Conservation (phyloP, 2,888 invertebrate genomes). For the Iselma pallidipennis region DNA sequence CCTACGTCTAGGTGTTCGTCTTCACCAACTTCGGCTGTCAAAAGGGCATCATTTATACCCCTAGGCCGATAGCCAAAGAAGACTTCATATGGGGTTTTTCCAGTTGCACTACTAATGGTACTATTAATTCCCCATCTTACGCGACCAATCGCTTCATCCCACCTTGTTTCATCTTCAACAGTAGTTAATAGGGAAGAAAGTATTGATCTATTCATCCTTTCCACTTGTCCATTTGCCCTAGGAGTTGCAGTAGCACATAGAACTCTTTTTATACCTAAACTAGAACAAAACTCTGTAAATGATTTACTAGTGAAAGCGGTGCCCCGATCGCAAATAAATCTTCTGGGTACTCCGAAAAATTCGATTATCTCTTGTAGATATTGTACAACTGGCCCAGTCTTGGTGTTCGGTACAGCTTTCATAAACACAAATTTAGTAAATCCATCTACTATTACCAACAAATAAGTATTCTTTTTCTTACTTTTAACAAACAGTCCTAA, state of each 20-base stretch:
- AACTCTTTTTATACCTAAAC: not conserved
- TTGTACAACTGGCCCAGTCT: too few relatives aligned
- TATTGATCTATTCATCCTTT: not conserved
- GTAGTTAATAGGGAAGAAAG: not conserved
- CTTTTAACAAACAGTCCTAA: slow-evolving; percentile 38
- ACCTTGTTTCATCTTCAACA: not conserved
- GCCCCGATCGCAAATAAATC: not conserved
- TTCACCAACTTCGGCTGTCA: not conserved
- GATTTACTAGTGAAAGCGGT: not conserved
- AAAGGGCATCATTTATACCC: not conserved
- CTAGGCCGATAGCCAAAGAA: not conserved
- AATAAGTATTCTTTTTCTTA: slow-evolving; percentile 25
- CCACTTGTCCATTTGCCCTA: not conserved
- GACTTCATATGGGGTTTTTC: slow-evolving; percentile 3
- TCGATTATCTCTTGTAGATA: too few relatives aligned
- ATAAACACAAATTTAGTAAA: slow-evolving; percentile 40
- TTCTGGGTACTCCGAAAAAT: too few relatives aligned
- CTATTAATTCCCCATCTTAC: slow-evolving; percentile 7
- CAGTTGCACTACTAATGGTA: not conserved
- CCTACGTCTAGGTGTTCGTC: not conserved
- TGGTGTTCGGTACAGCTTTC: too few relatives aligned
- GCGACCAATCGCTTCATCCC: slow-evolving; percentile 1
- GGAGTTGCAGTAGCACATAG: not conserved
- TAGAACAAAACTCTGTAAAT: not conserved
- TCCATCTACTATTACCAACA: slow-evolving; percentile 35